Evolutionary conservation across 2,113 vertebrate genomes (phyloP).

Genomic region (Pituophis catenifer): DNA sequence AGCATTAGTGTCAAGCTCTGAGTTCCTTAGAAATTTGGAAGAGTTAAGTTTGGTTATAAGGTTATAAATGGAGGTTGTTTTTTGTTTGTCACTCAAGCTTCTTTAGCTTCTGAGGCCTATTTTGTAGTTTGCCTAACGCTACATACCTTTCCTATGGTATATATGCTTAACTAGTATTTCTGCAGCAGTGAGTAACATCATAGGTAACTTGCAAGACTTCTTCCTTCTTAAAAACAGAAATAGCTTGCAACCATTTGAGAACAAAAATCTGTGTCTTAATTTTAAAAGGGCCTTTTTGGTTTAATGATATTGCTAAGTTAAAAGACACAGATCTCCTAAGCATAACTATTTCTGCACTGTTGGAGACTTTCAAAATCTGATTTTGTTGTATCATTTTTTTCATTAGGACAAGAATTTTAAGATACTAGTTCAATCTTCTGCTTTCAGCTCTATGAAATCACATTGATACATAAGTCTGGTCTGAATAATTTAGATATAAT

Average conservation of each 20-base stretch:
- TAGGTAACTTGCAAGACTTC: neutral
- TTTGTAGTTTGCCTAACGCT: neutral
- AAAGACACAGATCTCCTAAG: neutral
- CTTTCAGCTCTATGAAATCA: neutral
- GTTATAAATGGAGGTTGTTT: neutral
- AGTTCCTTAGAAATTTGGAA: neutral
- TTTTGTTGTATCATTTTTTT: neutral
- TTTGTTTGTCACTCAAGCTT: neutral
- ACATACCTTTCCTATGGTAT: neutral
- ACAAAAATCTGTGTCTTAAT: neutral
- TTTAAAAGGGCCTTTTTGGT: neutral
- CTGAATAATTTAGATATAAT: accelerated
- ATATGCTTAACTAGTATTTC: neutral
- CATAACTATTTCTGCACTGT: neutral
- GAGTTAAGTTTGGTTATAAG: neutral
- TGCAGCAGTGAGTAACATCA: neutral
- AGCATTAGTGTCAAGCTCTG: neutral
- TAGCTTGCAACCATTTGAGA: neutral
- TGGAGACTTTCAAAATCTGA: neutral
- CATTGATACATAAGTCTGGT: neutral
- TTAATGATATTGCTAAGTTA: neutral
- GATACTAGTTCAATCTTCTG: neutral
- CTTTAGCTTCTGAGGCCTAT: neutral
- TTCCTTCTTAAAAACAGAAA: neutral
- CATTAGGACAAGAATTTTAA: constrained; percentile 3